phyloP scores from a whole-genome alignment of 2,888 invertebrate species.

The Cephonodes hylas region DNA sequence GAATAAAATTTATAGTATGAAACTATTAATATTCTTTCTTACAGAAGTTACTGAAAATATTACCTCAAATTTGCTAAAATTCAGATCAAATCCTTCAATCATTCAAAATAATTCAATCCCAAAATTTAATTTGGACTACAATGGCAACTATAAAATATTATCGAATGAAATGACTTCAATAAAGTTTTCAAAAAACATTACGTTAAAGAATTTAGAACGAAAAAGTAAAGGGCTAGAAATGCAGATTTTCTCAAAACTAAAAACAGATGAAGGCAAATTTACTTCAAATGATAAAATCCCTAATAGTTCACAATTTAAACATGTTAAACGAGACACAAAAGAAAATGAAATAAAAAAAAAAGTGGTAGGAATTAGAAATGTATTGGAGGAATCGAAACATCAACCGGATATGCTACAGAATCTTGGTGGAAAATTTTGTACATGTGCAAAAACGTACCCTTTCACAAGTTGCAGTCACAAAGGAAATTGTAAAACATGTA shows the following conservation, averaged over 20 bases:
- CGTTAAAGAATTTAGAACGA: constrained; percentile 50
- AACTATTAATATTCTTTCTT: background rate
- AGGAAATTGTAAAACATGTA: constrained; percentile 24
- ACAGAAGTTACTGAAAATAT: constrained; percentile 10
- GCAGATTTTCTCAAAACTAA: constrained; percentile 27
- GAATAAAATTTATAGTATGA: background rate
- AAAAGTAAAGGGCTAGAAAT: constrained; percentile 58
- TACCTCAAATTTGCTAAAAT: constrained; percentile 21
- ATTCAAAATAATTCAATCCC: constrained; percentile 32
- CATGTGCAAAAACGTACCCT: constrained; percentile 37
- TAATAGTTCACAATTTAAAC: constrained; percentile 2
- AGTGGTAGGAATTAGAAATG: constrained; percentile 57
- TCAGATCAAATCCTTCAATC: constrained; percentile 32
- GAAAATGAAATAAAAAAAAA: constrained; percentile 36
- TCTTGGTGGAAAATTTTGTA: constrained; percentile 30
- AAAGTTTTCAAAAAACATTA: constrained; percentile 39
- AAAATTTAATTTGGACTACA: constrained; percentile 49
- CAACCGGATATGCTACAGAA: constrained; percentile 14
- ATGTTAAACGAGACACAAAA: constrained; percentile 10
- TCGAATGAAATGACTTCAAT: constrained; percentile 63
- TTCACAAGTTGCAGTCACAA: constrained; percentile 30
- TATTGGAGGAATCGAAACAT: constrained; percentile 27
- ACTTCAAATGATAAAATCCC: background rate
- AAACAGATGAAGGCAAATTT: constrained; percentile 16
- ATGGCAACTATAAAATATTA: constrained; percentile 59